A percentile compares a stretch with the other conserved stretches of the same genome.
These are phyloP conservation scores for Micrasema minimum DNA, from an alignment of 1,140 invertebrate species.

Conservation along the genomic window DNA sequence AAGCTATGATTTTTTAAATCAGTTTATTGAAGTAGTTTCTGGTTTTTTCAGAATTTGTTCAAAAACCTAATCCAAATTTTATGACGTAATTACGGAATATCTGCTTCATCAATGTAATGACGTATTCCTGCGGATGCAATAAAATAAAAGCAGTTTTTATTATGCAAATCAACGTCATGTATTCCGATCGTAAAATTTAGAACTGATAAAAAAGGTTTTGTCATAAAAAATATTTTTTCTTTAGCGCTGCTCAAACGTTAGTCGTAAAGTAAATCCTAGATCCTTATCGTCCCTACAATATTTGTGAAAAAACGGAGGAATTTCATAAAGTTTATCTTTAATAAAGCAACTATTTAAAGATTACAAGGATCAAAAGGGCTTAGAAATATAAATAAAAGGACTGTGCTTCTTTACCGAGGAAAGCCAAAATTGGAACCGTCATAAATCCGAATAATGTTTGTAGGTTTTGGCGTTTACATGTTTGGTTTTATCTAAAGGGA, in stretches of 20 bases:
- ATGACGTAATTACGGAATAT: no score
- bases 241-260: not conserved
- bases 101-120: no score
- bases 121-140: no score
- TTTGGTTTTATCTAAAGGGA: slow-evolving; percentile 46
- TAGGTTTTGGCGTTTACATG: slow-evolving; percentile 51
- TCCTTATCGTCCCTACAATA: not conserved
- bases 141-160: no score
- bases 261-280: not conserved
- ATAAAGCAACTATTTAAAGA: slow-evolving; percentile 13
- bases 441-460: slow-evolving; percentile 49
- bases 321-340: slow-evolving; percentile 5
- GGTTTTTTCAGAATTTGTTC: no score
- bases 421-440: slow-evolving; percentile 46
- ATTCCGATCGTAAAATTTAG: not conserved
- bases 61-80: no score
- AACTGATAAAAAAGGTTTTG: not conserved
- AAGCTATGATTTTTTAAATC: no score
- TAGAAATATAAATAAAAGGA: slow-evolving; percentile 29
- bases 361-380: slow-evolving; percentile 1
- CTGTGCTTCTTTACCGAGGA: slow-evolving; percentile 6
- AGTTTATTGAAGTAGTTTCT: no score
- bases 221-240: not conserved
- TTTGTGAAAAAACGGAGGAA: not conserved
- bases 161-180: no score